Evolutionary conservation across 2,797 vertebrate genomes (phyloP), one percentile per base, ranked within the genome.

Genomic region (Tragelaphus oryx): DNA sequence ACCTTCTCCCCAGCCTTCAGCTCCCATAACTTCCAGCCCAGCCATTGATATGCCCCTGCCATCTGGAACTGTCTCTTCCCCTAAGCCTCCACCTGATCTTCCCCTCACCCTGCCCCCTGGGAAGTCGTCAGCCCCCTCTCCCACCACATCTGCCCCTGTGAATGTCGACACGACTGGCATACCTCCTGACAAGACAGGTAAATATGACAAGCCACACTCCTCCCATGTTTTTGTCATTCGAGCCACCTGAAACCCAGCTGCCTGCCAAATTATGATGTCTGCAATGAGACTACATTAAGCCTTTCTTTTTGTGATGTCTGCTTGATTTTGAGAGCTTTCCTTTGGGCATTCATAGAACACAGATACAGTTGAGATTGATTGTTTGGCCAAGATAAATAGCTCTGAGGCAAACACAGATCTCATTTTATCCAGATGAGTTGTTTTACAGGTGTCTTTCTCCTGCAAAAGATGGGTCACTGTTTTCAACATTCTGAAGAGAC

Each of bases 101-200:
- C 84, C 96, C 79, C 52, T 89, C 62, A 95, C 87, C 60, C 93
- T 60, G 20, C 75, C 96, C 86, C 57, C 95, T 91, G 33, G 28
- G 83, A 96, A 81, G 30, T 87, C 96, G 87, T 97, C 96, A 4
- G 84, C 88, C 83, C 44, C 97, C 68, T 94, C 89, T 95, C 90
- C 97, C 55, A 96, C 96, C 91, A 90, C 80, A 18, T 87, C 93
- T 95, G 76, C 79, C 71, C 52, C 96, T 91, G 65, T 59, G 78
- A 94, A 88, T 54, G 94, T 48, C 78, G 37, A 84, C 89, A 94
- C 9, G 30, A 83, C 84, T 94, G 93, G 59, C 59, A 17, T 82
- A 52, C n/a, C 92, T 96, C 82, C 92, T 55, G 65, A 80, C 41
- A 97, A 62, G 52, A 96, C 97, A 98, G 98, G 98, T 98, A 98